Percentiles rank a stretch among this genome's conserved stretches.
phyloP scores from a whole-genome alignment of 2,113 vertebrate genomes.

The Thamnaconus septentrionalis region DNA sequence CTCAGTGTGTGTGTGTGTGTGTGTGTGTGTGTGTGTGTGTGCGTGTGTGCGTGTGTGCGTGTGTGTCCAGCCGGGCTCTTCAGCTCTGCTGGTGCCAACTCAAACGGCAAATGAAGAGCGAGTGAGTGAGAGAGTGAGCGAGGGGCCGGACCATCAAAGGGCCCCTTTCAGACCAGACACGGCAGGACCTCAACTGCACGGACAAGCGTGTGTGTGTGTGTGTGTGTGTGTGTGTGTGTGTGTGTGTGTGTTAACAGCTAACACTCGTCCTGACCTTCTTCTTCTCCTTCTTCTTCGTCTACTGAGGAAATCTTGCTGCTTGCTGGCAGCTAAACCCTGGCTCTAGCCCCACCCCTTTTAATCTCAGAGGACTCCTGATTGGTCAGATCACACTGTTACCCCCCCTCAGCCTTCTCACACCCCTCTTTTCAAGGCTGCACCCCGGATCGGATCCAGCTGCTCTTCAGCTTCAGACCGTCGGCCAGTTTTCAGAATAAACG shows the following conservation, averaged over 20 bases:
- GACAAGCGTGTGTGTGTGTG: constrained; percentile 9
- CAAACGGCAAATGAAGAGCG: constrained; percentile 64
- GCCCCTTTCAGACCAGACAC: constrained; percentile 52
- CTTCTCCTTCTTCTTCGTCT: too few relatives aligned
- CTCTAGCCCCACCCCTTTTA: too few relatives aligned
- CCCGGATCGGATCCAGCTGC: too few relatives aligned
- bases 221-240: constrained; percentile 1
- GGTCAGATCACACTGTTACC: too few relatives aligned
- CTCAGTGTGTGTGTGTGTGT: constrained; percentile 20
- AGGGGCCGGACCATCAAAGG: constrained; percentile 55
- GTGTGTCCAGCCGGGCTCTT: not conserved
- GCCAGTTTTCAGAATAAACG: too few relatives aligned
- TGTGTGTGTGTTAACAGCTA: not conserved
- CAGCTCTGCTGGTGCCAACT: constrained; percentile 61
- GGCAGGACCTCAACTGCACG: constrained; percentile 31
- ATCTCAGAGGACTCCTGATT: too few relatives aligned
- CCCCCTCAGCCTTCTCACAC: too few relatives aligned
- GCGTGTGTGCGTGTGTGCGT: not conserved
- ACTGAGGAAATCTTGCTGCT: too few relatives aligned
- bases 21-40: not conserved
- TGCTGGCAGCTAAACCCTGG: too few relatives aligned
- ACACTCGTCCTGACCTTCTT: too few relatives aligned
- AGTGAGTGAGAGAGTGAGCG: not conserved
- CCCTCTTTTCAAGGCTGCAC: too few relatives aligned
- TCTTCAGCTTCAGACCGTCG: too few relatives aligned